A percentile compares a stretch with the other conserved stretches of the same genome.
Evolutionary conservation across 1,140 invertebrate genomes (phyloP).

Genomic region (Halotydeus destructor): DNA sequence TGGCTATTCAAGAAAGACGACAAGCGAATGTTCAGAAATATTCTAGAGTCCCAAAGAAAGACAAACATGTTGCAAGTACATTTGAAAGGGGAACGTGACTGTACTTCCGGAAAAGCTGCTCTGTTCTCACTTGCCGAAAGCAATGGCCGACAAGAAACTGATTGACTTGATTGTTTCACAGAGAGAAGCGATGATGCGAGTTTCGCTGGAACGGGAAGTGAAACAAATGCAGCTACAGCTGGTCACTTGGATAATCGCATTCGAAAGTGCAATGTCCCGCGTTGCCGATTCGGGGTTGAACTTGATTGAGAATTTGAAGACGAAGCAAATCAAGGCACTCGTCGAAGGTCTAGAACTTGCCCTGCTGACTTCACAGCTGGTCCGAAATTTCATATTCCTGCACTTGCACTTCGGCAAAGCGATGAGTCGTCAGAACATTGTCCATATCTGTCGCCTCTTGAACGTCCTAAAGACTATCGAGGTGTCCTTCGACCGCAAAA

Average conservation of each 20-base stretch:
- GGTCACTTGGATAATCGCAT: conserved; percentile 16
- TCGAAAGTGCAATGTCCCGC: conserved; percentile 6
- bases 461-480: conserved; percentile 12
- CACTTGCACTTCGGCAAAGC: conserved; percentile 4
- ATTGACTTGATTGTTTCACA: conserved; percentile 13
- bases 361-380: not conserved
- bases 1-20: conserved; percentile 53
- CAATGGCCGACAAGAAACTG: conserved; percentile 8
- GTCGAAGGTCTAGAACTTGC: conserved; percentile 10
- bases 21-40: conserved; percentile 46
- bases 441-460: conserved; percentile 10
- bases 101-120: conserved; percentile 10
- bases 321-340: not conserved
- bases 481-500: conserved; percentile 5
- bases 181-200: conserved; percentile 14
- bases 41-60: conserved; percentile 53
- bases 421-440: conserved; percentile 6
- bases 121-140: conserved; percentile 5
- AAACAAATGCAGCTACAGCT: conserved; percentile 15
- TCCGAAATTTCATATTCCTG: conserved; percentile 7
- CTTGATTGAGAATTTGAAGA: conserved; percentile 1
- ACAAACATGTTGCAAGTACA: conserved; percentile 24
- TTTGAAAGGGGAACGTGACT: conserved; percentile 8
- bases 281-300: conserved; percentile 1
- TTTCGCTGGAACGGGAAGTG: conserved; percentile 14